phyloP scores from a whole-genome alignment of 1,140 invertebrate species.

The Aphidius ervi region DNA sequence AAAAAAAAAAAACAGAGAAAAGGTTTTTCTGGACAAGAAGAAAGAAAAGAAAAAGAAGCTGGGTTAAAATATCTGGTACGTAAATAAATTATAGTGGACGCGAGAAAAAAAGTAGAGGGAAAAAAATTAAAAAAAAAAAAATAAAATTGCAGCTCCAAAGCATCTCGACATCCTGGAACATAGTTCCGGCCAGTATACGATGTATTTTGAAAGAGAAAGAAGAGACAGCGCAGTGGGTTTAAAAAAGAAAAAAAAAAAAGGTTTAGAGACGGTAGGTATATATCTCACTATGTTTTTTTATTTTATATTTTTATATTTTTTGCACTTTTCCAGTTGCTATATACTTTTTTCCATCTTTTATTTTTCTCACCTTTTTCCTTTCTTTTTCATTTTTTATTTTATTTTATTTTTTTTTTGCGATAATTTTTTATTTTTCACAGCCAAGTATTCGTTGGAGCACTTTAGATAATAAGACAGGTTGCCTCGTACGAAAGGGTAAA shows the following conservation, averaged over 20 bases:
- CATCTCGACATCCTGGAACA: constrained; percentile 24
- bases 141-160: constrained; percentile 12
- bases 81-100: constrained; percentile 27
- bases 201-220: constrained; percentile 14
- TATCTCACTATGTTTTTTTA: constrained; percentile 21
- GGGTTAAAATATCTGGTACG: constrained; percentile 25
- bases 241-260: not conserved
- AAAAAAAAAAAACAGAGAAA: not conserved
- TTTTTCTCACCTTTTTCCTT: constrained; percentile 20
- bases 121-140: constrained; percentile 12
- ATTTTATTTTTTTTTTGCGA: constrained; percentile 30
- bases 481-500: constrained; percentile 50
- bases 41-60: constrained; percentile 26
- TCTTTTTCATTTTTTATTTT: constrained; percentile 14
- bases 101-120: constrained; percentile 13
- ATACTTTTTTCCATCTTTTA: constrained; percentile 14
- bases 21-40: constrained; percentile 16
- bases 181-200: constrained; percentile 23
- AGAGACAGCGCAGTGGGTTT: not conserved
- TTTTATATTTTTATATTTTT: constrained; percentile 9
- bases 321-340: constrained; percentile 9
- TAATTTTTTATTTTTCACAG: constrained; percentile 19
- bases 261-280: constrained; percentile 2
- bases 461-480: constrained; percentile 55
- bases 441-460: constrained; percentile 40